phyloP scores from a whole-genome alignment of 2,797 vertebrate species.

The Corythornis leucogaster region DNA sequence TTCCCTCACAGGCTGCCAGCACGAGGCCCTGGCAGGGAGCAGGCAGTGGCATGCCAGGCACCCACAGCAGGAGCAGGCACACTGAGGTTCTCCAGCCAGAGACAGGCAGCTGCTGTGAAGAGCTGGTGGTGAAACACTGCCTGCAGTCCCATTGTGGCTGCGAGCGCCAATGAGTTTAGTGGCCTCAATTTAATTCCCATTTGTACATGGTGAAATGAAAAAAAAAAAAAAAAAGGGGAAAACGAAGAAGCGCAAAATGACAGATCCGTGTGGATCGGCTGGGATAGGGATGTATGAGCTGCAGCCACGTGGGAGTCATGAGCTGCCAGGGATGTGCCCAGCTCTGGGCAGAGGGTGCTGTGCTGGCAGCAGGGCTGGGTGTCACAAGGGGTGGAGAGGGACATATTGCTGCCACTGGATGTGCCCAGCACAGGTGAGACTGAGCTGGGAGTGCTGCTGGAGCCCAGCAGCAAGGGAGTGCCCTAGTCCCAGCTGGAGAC shows the following conservation, averaged over 20 bases:
- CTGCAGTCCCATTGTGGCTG: slow-evolving; percentile 22
- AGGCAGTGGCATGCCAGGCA: slow-evolving; percentile 1
- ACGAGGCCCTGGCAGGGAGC: background rate
- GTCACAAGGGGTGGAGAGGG: background rate
- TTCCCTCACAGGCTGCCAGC: background rate
- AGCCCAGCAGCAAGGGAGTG: background rate
- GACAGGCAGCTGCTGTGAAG: background rate
- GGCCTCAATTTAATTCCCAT: slow-evolving; percentile 59
- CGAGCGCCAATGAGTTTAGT: background rate
- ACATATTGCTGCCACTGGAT: fast-evolving
- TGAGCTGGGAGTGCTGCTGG: background rate
- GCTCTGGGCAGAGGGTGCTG: background rate
- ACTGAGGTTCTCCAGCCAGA: background rate
- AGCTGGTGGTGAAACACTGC: background rate
- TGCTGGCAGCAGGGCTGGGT: background rate
- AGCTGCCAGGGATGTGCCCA: background rate
- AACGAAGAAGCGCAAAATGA: background rate
- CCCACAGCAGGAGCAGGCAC: background rate
- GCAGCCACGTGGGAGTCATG: fast-evolving
- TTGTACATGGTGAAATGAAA: background rate
- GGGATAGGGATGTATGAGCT: background rate
- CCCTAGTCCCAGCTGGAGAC: fast-evolving
- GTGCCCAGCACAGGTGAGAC: background rate
- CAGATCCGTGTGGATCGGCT: fast-evolving
- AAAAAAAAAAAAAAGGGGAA: background rate